Conservation (phyloP, 2,888 invertebrate genomes). For the Palloptera scutellata region DNA sequence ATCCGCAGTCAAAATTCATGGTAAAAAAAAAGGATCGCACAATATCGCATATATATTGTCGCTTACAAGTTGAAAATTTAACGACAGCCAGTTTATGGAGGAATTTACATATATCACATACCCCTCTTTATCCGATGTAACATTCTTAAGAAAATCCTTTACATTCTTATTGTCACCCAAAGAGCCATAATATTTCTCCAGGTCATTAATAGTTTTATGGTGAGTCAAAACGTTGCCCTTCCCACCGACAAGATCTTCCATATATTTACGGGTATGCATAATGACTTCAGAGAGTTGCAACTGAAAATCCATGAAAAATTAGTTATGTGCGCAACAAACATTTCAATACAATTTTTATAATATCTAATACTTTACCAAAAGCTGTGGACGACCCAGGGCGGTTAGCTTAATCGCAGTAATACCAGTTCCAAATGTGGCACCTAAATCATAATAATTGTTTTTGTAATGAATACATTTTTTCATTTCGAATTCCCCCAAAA, state of each 20-base stretch:
- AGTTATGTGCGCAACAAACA: constrained; percentile 15
- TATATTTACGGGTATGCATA: constrained; percentile 92
- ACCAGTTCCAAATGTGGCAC: constrained; percentile 91
- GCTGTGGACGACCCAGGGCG: constrained; percentile 94
- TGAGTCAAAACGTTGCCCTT: constrained; percentile 87
- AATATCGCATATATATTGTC: too few relatives aligned
- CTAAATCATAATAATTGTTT: constrained; percentile 66
- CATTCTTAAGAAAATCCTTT: constrained; percentile 87
- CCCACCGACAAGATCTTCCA: constrained; percentile 89
- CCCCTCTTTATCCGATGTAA: constrained; percentile 94
- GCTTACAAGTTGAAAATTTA: too few relatives aligned
- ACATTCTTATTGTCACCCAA: constrained; percentile 81
- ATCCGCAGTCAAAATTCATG: too few relatives aligned
- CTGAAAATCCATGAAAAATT: constrained; percentile 66
- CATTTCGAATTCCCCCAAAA: neutral
- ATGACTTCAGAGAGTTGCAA: constrained; percentile 97
- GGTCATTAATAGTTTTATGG: constrained; percentile 85
- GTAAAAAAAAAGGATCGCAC: too few relatives aligned
- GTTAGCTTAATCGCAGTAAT: constrained; percentile 97
- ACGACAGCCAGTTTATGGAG: too few relatives aligned
- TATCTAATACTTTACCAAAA: constrained; percentile 75
- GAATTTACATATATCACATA: constrained; percentile 58
- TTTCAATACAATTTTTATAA: neutral
- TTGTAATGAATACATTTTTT: neutral
- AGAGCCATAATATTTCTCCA: constrained; percentile 83